Conservation (phyloP, 2,797 vertebrate genomes). For the Balearica regulorum region DNA sequence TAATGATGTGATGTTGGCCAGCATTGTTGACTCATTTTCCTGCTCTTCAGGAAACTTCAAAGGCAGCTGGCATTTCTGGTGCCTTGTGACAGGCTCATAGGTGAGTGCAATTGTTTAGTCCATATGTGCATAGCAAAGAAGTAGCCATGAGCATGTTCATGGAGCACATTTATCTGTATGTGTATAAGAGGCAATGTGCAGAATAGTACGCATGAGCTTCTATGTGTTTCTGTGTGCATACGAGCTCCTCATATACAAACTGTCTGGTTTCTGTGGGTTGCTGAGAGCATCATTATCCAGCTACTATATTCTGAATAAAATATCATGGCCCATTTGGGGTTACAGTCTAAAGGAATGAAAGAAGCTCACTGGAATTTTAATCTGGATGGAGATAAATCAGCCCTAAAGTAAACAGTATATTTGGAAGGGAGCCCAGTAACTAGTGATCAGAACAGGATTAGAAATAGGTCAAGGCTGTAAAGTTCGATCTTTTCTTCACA, state of each 20-base stretch:
- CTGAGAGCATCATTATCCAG: slow-evolving; percentile 37
- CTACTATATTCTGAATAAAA: slow-evolving; percentile 45
- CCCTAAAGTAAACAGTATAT: slow-evolving; percentile 48
- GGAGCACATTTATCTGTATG: not conserved
- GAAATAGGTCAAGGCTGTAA: slow-evolving; percentile 49
- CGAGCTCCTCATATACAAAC: not conserved
- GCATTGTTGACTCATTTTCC: slow-evolving; percentile 51
- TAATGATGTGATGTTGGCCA: slow-evolving; percentile 72
- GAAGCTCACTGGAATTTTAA: slow-evolving; percentile 56
- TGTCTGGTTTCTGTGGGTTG: not conserved
- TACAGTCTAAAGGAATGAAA: slow-evolving; percentile 46
- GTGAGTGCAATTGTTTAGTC: slow-evolving; percentile 34
- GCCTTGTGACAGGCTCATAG: slow-evolving; percentile 16
- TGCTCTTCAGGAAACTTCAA: slow-evolving; percentile 65
- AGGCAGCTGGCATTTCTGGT: slow-evolving; percentile 68
- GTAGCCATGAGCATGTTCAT: not conserved
- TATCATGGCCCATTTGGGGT: slow-evolving; percentile 17
- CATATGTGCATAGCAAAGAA: not conserved
- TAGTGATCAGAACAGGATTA: slow-evolving; percentile 49
- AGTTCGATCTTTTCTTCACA: slow-evolving; percentile 12
- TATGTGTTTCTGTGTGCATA: not conserved
- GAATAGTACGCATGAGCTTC: not conserved
- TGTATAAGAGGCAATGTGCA: not conserved
- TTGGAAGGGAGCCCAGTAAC: slow-evolving; percentile 49
- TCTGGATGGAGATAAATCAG: slow-evolving; percentile 55